Percentiles rank a stretch among this genome's conserved stretches.
These are phyloP conservation scores for Megaceryle alcyon DNA, from an alignment of 2,797 vertebrate species.

Conservation along the genomic window DNA sequence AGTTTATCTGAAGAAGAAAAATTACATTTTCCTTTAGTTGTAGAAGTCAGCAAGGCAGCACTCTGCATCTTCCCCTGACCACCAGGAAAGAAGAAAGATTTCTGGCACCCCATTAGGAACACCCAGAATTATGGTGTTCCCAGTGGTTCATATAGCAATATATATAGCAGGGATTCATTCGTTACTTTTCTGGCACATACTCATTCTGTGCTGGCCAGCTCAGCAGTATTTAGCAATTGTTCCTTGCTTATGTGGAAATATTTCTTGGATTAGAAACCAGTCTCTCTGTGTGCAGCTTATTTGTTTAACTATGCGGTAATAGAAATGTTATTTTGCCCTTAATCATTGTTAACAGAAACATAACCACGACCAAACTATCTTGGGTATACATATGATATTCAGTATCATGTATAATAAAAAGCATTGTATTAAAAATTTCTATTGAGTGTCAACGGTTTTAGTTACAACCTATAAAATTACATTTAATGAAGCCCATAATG, in stretches of 20 bases:
- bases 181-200: not conserved
- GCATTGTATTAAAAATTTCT: constrained; percentile 5
- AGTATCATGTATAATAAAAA: not conserved
- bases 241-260: constrained; percentile 40
- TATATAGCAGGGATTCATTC: not conserved
- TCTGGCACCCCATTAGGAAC: constrained; percentile 27
- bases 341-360: constrained; percentile 31
- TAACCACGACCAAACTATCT: not conserved
- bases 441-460: constrained; percentile 29
- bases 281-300: constrained; percentile 2
- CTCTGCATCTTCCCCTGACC: constrained; percentile 1
- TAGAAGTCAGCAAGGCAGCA: not conserved
- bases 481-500: not conserved
- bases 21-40: not conserved
- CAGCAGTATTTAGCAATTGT: constrained; percentile 29
- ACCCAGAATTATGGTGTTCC: constrained; percentile 4
- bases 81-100: constrained; percentile 19
- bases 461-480: constrained; percentile 33
- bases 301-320: constrained; percentile 3
- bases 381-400: not conserved
- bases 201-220: not conserved
- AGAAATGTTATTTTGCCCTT: constrained; percentile 23
- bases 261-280: constrained; percentile 24
- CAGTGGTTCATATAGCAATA: not conserved
- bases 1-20: not conserved